Percentiles rank a stretch among this genome's conserved stretches.
Conservation (phyloP, 2,113 vertebrate genomes). For the human (Homo sapiens) region GRCh38 chr2:105819501-105820000, state of each 20-base stretch:
- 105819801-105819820: not conserved
- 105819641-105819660: accelerated
- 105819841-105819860: not conserved
- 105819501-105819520: not conserved
- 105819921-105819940: not conserved
- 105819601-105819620: accelerated
- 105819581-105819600: too few relatives aligned
- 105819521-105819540: not conserved
- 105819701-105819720: not conserved
- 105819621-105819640: not conserved
- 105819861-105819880: not conserved
- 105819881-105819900: not conserved
- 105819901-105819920: not conserved
- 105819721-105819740: not conserved
- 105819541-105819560: not conserved
- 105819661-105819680: not conserved
- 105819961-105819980: too few relatives aligned
- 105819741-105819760: not conserved
- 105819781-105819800: not conserved
- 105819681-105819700: not conserved
- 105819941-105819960: not conserved
- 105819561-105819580: not conserved
- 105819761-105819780: not conserved
- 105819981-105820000: not conserved
- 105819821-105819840: not conserved